A percentile compares a stretch with the other conserved stretches of the same genome.
phyloP scores from a whole-genome alignment of 2,888 invertebrate species.

The Seira ritae region DNA sequence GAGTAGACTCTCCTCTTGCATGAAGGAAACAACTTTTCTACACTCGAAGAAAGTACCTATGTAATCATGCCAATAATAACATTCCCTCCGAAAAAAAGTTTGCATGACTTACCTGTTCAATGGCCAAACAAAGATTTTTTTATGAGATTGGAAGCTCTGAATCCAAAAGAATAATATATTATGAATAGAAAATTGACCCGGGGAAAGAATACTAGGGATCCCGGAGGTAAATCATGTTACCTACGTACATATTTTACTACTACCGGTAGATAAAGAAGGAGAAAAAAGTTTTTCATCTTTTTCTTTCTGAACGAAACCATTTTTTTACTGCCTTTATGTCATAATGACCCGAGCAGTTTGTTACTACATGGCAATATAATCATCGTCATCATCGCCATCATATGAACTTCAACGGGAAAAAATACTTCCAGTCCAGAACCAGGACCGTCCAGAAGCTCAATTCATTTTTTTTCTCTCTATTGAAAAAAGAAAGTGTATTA shows the following conservation, averaged over 20 bases:
- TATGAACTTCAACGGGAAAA: too few species aligned
- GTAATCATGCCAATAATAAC: background rate
- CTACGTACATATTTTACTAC: too few species aligned
- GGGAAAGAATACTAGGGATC: background rate
- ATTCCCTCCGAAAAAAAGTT: background rate
- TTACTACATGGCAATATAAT: conserved; percentile 23
- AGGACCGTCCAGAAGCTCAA: too few species aligned
- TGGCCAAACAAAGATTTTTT: background rate
- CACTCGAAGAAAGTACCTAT: too few species aligned
- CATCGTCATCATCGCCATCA: conserved; percentile 4
- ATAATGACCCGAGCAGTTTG: conserved; percentile 21
- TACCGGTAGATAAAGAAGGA: background rate
- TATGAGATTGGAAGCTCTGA: background rate
- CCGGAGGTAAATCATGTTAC: too few species aligned
- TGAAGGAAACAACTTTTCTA: too few species aligned
- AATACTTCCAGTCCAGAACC: too few species aligned
- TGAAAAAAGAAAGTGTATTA: background rate
- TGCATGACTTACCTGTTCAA: background rate
- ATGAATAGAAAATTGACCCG: background rate
- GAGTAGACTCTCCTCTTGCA: too few species aligned
- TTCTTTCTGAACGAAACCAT: too few species aligned
- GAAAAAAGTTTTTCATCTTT: background rate
- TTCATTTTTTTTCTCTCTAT: background rate
- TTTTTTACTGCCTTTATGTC: conserved; percentile 22
- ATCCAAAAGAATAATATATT: background rate